These are phyloP conservation scores for Limosa lapponica DNA, from an alignment of 2,797 vertebrate species.

Conservation along the genomic window DNA sequence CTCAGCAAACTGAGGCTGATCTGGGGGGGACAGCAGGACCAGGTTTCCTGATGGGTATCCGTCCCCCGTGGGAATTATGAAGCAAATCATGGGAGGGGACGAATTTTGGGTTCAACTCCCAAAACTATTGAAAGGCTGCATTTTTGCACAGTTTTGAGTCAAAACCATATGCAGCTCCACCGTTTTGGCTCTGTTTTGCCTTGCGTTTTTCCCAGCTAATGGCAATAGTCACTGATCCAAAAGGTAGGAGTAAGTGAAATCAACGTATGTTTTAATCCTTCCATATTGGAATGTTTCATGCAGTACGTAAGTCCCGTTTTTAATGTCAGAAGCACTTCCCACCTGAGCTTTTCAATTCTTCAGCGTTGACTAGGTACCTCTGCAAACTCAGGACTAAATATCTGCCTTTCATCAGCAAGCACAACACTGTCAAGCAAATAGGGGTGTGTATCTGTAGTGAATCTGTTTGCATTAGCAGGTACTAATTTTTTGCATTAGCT, in stretches of 20 bases:
- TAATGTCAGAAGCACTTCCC: slow-evolving; percentile 32
- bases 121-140: not conserved
- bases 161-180: not conserved
- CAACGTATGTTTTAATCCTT: slow-evolving; percentile 44
- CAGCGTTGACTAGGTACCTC: not conserved
- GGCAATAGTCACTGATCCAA: slow-evolving; percentile 41
- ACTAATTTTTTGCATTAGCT: not conserved
- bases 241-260: slow-evolving; percentile 55
- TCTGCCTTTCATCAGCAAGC: not conserved
- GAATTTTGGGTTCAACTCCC: not conserved
- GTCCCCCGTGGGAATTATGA: not conserved
- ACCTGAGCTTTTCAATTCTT: slow-evolving; percentile 16
- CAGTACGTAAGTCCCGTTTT: not conserved
- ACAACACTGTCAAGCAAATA: not conserved
- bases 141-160: slow-evolving; percentile 31
- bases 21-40: not conserved
- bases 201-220: slow-evolving; percentile 14
- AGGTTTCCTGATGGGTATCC: not conserved
- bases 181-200: slow-evolving; percentile 25
- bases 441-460: not conserved
- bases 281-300: not conserved
- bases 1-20: not conserved
- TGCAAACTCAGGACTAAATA: not conserved
- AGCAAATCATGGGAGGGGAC: not conserved
- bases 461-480: not conserved